phyloP scores from a whole-genome alignment of 2,888 invertebrate species.

The Eremobia ochroleuca region DNA sequence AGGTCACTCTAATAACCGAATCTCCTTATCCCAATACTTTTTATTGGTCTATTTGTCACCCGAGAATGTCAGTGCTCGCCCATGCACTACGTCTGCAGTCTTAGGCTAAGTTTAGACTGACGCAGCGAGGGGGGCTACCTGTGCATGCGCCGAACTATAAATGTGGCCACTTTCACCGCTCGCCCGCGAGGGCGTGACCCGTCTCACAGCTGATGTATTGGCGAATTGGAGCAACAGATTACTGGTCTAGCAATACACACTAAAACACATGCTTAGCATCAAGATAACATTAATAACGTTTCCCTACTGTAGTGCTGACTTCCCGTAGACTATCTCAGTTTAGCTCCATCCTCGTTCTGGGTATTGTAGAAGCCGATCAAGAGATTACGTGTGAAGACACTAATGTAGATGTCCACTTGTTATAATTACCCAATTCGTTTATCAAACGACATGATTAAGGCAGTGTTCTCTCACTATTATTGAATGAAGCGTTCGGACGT shows the following conservation, averaged over 20 bases:
- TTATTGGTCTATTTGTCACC: conserved; percentile 23
- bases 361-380: conserved; percentile 9
- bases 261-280: conserved; percentile 24
- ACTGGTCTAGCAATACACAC: conserved; percentile 56
- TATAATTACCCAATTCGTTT: conserved; percentile 24
- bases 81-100: conserved; percentile 54
- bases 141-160: conserved; percentile 77
- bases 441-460: conserved; percentile 15
- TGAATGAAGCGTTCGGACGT: not conserved
- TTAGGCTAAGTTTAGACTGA: conserved; percentile 76
- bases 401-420: conserved; percentile 2
- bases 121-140: conserved; percentile 73
- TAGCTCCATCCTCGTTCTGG: not conserved
- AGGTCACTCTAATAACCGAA: not conserved
- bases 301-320: not conserved
- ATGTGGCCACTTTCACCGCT: conserved; percentile 80
- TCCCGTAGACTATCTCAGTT: not conserved
- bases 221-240: conserved; percentile 74
- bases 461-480: not conserved
- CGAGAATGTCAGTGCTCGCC: conserved; percentile 39
- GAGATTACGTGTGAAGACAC: not conserved
- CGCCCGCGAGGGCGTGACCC: conserved; percentile 78
- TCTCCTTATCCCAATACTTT: conserved; percentile 1
- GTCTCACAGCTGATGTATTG: conserved; percentile 78
- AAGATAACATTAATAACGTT: conserved; percentile 15